Conservation (phyloP, 1,140 invertebrate species). For the Heliconius hermathena region DNA sequence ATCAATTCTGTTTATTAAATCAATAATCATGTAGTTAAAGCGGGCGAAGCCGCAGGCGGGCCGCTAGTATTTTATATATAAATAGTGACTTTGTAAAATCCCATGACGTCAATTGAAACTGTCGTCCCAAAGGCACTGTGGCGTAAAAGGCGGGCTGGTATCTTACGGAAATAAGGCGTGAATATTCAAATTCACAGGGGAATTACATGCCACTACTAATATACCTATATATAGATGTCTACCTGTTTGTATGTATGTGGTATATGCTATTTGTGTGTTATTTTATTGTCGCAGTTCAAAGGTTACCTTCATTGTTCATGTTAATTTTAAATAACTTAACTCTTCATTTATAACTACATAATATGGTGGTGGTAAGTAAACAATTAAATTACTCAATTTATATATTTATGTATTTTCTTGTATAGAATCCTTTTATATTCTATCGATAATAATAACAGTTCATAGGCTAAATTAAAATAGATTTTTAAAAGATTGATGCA, state of each 20-base stretch:
- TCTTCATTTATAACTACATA: background rate
- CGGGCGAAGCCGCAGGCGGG: too few species aligned
- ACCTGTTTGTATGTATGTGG: background rate
- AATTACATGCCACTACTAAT: slow-evolving; percentile 20
- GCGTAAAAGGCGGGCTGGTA: slow-evolving; percentile 19
- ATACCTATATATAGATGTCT: background rate
- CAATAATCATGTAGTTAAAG: too few species aligned
- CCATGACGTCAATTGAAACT: slow-evolving; percentile 52
- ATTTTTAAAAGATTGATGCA: too few species aligned
- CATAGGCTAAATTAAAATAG: too few species aligned
- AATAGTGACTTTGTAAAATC: slow-evolving; percentile 48
- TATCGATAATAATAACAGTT: too few species aligned
- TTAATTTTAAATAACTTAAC: background rate
- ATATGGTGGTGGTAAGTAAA: too few species aligned
- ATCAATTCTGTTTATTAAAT: too few species aligned
- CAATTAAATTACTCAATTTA: too few species aligned
- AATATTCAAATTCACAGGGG: slow-evolving; percentile 27
- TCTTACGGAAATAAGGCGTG: slow-evolving; percentile 16
- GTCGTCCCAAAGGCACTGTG: slow-evolving; percentile 32
- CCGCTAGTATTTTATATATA: slow-evolving; percentile 21
- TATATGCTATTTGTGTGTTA: background rate
- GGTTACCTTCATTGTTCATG: background rate
- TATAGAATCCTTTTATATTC: too few species aligned
- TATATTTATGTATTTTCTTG: too few species aligned
- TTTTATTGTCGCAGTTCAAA: slow-evolving; percentile 1